Evolutionary conservation across 2,888 invertebrate species (phyloP), one percentile per base, ranked within the genome.

Genomic region (Punctoribates punctum): DNA sequence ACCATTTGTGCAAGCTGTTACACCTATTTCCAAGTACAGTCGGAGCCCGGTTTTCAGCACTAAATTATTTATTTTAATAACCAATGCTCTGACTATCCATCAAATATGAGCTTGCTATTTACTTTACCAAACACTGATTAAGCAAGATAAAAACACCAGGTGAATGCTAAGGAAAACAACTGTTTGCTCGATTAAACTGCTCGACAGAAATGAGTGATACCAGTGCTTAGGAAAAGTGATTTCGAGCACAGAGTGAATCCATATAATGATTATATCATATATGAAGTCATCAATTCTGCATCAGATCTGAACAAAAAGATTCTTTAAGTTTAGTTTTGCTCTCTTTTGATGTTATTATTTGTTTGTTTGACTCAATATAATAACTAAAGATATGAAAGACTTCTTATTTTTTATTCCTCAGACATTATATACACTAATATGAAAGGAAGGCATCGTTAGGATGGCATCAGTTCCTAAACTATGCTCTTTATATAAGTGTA

Each of bases 241-340:
- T 48, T 13, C 17, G 46, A 15, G 46, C 46, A 48, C 6, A 48
- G 46, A 23, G 20, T n/a, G 57, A 25, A 57, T 57, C 25, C 57
- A 23, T 20, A 25, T 25, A 51, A 57, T 70, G 20, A 23, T 11
- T 20, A 9, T 38, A 42, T 27, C 70, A 70, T 70, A 73, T 3
- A 73, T 11, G 17, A 51, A 73, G 73, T 73, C 73, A 73, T 73
- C 73, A 73, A 73, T 73, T 73, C 46, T 20, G 13, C 70, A 70
- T 70, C 70, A 70, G 11, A 70, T n/a, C 34, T 57, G 34, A 34
- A 57, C n/a, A n/a, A 48, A 48, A 48, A 17, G 15, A 15, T 48
- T 8, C 13, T 17, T 48, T 48, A 3, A 11, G 13, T 48, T 48
- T 13, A 15, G 46, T 48, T 48, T 48, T 17, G 3, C 46, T 48